These are phyloP conservation scores for Xylocampa areola DNA, from an alignment of 2,888 invertebrate species.

Conservation along the genomic window DNA sequence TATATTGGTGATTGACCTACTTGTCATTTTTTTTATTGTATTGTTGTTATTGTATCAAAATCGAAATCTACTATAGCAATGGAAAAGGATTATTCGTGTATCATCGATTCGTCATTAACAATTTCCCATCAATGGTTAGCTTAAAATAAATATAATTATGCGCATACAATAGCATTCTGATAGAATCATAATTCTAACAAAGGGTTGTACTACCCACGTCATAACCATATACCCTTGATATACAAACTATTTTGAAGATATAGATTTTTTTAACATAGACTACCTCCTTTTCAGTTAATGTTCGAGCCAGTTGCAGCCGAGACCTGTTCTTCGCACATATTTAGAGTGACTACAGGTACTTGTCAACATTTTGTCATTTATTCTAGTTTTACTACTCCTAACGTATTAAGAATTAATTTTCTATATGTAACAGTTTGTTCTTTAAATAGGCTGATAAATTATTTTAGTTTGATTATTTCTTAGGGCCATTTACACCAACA, in stretches of 20 bases:
- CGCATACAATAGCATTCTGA: conserved; percentile 30
- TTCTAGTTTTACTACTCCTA: conserved; percentile 13
- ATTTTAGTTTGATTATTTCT: neutral
- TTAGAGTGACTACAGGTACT: conserved; percentile 70
- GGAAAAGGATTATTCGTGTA: neutral
- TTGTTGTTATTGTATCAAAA: too few species aligned
- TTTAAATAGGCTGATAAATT: conserved; percentile 34
- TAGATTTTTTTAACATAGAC: conserved; percentile 16
- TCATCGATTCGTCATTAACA: neutral
- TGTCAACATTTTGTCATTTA: conserved; percentile 17
- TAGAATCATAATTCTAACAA: conserved; percentile 37
- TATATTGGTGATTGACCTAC: too few species aligned
- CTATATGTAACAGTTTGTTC: conserved; percentile 44
- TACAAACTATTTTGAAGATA: conserved; percentile 6
- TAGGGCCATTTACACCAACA: too few species aligned
- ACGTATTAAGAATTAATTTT: conserved; percentile 17
- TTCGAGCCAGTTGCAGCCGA: conserved; percentile 72
- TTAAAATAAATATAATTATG: conserved; percentile 15
- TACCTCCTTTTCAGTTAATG: conserved; percentile 80
- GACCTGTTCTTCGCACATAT: conserved; percentile 62
- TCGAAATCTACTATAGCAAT: too few species aligned
- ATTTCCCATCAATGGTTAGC: conserved; percentile 21
- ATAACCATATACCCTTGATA: conserved; percentile 9
- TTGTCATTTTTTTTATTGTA: too few species aligned
- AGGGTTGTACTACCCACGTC: conserved; percentile 20